Evolutionary conservation across 2,888 invertebrate genomes (phyloP).

Genomic region (Mythimna pallens): DNA sequence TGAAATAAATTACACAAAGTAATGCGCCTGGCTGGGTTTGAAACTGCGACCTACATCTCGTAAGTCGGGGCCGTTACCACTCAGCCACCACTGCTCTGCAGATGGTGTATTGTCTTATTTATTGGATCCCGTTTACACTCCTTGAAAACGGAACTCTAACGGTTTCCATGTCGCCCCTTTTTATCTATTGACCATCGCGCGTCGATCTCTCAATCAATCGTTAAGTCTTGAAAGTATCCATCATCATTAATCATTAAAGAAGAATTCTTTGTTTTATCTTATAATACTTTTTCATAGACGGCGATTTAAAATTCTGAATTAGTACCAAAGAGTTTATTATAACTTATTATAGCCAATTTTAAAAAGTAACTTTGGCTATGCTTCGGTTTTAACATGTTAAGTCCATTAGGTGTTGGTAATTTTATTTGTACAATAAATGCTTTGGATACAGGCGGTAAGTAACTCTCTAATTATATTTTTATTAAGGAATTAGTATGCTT

Average conservation of each 20-base stretch:
- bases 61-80: no score
- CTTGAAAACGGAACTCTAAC: neutral
- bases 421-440: slow-evolving; percentile 47
- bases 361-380: slow-evolving; percentile 48
- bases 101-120: neutral
- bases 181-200: slow-evolving; percentile 14
- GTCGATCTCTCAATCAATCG: slow-evolving; percentile 25
- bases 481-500: no score
- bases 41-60: no score
- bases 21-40: no score
- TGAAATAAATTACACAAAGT: no score
- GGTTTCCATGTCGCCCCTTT: slow-evolving; percentile 17
- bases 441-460: slow-evolving; percentile 21
- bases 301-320: slow-evolving; percentile 32
- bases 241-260: slow-evolving; percentile 47
- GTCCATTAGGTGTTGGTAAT: slow-evolving; percentile 59
- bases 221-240: slow-evolving; percentile 23
- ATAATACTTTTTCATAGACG: slow-evolving; percentile 30
- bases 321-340: slow-evolving; percentile 50
- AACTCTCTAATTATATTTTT: slow-evolving; percentile 25
- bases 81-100: no score
- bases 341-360: slow-evolving; percentile 53
- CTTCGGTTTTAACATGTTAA: slow-evolving; percentile 53
- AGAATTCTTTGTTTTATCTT: slow-evolving; percentile 31
- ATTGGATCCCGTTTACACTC: neutral